phyloP scores from a whole-genome alignment of 2,888 invertebrate species.

The Aradus depressus region DNA sequence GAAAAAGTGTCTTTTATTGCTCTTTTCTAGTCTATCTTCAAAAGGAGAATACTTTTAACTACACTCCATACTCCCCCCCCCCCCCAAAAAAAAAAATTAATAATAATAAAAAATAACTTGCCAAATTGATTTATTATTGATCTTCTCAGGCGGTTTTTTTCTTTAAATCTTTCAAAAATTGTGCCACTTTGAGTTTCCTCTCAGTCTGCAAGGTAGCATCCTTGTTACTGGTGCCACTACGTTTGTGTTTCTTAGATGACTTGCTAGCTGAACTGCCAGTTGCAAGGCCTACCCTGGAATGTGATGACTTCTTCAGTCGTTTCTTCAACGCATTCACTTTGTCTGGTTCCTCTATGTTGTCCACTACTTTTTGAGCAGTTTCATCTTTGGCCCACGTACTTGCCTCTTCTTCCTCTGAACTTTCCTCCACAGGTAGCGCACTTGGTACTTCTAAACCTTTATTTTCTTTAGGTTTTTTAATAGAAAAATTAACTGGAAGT shows the following conservation, averaged over 20 bases:
- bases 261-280: too few species aligned
- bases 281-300: too few species aligned
- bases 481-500: conserved; percentile 75
- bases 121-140: too few species aligned
- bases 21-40: too few species aligned
- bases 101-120: too few species aligned
- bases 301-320: conserved; percentile 17
- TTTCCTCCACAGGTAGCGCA: conserved; percentile 49
- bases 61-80: too few species aligned
- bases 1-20: too few species aligned
- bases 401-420: conserved; percentile 22
- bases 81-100: too few species aligned
- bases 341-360: conserved; percentile 6
- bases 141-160: conserved; percentile 19
- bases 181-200: conserved; percentile 25
- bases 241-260: conserved; percentile 12
- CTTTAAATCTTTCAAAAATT: conserved; percentile 25
- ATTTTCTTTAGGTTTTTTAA: conserved; percentile 68
- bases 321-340: conserved; percentile 13
- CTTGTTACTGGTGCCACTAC: too few species aligned
- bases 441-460: conserved; percentile 55
- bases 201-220: conserved; percentile 21
- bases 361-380: neutral
- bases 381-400: neutral
- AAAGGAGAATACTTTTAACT: too few species aligned